Percentiles rank a stretch among this genome's conserved stretches.
These are phyloP conservation scores for Spodoptera exigua DNA, from an alignment of 2,888 invertebrate genomes.

Conservation along the genomic window DNA sequence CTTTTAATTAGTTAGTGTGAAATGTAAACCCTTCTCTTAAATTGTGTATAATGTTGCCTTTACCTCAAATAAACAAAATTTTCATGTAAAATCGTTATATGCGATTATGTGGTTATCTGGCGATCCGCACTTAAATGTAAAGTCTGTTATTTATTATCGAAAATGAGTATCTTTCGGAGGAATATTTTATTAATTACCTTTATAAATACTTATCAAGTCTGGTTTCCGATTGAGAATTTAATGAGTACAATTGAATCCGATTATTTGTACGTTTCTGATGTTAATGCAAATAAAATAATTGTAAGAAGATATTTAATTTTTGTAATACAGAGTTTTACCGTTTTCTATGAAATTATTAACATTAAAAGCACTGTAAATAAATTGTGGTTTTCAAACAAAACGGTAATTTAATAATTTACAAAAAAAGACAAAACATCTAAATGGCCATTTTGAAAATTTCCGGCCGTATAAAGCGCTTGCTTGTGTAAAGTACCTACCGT, in stretches of 20 bases:
- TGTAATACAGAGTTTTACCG: too few species aligned
- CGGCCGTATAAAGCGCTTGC: slow-evolving; percentile 10
- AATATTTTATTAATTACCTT: slow-evolving; percentile 12
- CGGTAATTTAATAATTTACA: not conserved
- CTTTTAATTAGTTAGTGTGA: too few species aligned
- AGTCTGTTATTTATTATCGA: too few species aligned
- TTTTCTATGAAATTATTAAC: not conserved
- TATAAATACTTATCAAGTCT: not conserved
- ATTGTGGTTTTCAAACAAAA: not conserved
- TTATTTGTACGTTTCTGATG: slow-evolving; percentile 1
- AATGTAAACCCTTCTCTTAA: too few species aligned
- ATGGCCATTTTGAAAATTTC: slow-evolving; percentile 22
- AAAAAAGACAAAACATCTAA: slow-evolving; percentile 3
- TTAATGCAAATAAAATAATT: not conserved
- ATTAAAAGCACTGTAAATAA: not conserved
- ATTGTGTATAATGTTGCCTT: too few species aligned
- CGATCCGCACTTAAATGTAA: too few species aligned
- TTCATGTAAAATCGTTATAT: too few species aligned
- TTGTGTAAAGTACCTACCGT: too few species aligned
- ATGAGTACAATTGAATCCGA: slow-evolving; percentile 5
- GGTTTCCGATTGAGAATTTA: not conserved
- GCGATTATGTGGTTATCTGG: too few species aligned
- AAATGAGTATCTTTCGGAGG: not conserved
- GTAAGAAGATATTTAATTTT: not conserved
- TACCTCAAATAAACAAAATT: too few species aligned